Percentiles rank a stretch among this genome's conserved stretches.
Evolutionary conservation across 2,888 invertebrate genomes (phyloP).

Genomic region (Phyllotreta striolata): DNA sequence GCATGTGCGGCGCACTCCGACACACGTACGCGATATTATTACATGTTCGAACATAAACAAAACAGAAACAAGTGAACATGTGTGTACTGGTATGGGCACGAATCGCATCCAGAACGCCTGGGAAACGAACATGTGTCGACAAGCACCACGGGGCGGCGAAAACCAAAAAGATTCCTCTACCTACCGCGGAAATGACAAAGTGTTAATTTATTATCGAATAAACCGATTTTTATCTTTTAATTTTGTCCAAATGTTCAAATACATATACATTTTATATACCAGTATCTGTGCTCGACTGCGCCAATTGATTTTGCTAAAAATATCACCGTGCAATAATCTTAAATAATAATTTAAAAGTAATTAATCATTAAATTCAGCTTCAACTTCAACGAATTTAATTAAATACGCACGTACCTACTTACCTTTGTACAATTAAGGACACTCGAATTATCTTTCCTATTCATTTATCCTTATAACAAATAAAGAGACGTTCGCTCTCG

Average conservation of each 20-base stretch:
- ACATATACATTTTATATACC: too few relatives aligned
- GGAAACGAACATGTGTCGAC: conserved; percentile 42
- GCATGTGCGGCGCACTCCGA: conserved; percentile 43
- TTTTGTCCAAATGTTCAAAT: conserved; percentile 25
- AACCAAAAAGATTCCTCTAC: conserved; percentile 32
- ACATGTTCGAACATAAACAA: conserved; percentile 47
- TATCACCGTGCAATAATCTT: too few relatives aligned
- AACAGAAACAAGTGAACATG: conserved; percentile 45
- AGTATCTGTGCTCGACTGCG: too few relatives aligned
- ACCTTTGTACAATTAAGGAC: too few relatives aligned
- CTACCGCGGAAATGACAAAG: conserved; percentile 41
- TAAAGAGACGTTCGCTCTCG: too few relatives aligned
- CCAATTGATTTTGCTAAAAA: too few relatives aligned
- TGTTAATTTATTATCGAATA: conserved; percentile 39
- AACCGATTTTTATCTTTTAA: conserved; percentile 22
- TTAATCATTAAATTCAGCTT: too few relatives aligned
- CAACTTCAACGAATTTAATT: too few relatives aligned
- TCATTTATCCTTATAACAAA: too few relatives aligned
- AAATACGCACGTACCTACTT: too few relatives aligned
- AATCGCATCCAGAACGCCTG: conserved; percentile 31
- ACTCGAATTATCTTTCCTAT: too few relatives aligned
- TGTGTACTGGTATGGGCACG: conserved; percentile 27
- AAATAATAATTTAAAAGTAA: too few relatives aligned
- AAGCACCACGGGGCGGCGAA: conserved; percentile 39
- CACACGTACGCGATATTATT: conserved; percentile 44